Conservation (phyloP, 23 tunicate species). For the Trididemnum nubilum region DNA sequence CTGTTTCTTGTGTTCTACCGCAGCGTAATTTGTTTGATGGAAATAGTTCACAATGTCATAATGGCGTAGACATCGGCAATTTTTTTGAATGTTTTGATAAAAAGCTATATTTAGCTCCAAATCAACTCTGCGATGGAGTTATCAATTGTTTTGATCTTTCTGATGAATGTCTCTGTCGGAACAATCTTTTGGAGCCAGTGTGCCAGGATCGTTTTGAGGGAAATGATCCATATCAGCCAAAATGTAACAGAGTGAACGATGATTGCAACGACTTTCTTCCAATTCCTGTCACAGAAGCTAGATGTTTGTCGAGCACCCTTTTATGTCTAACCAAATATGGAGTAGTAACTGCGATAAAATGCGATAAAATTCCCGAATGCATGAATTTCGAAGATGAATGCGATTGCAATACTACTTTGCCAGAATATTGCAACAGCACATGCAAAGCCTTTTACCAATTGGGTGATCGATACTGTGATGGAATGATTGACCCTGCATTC, state of each 20-base stretch:
- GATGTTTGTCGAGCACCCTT: not conserved
- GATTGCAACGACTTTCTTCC: not conserved
- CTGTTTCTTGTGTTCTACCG: conserved; percentile 9
- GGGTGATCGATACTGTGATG: conserved; percentile 29
- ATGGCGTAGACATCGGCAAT: not conserved
- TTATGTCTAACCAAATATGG: conserved; percentile 1
- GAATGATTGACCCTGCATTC: not conserved
- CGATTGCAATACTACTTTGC: not conserved
- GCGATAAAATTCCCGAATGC: conserved; percentile 22
- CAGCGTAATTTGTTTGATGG: conserved; percentile 13
- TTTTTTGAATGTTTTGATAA: conserved; percentile 20
- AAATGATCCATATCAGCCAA: not conserved
- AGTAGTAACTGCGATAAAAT: not conserved
- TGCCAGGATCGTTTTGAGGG: not conserved
- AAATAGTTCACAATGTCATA: not conserved
- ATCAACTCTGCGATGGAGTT: conserved; percentile 23
- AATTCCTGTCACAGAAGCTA: not conserved
- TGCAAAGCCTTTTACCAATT: not conserved
- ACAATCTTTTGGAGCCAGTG: not conserved
- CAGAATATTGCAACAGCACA: conserved; percentile 2
- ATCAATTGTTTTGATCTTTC: conserved; percentile 13
- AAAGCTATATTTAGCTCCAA: not conserved
- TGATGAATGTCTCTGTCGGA: conserved; percentile 25
- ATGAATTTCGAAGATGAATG: conserved; percentile 8
- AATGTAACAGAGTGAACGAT: not conserved